Evolutionary conservation across 2,797 vertebrate genomes (phyloP).

Genomic region (Hapalemur alaotrensis): DNA sequence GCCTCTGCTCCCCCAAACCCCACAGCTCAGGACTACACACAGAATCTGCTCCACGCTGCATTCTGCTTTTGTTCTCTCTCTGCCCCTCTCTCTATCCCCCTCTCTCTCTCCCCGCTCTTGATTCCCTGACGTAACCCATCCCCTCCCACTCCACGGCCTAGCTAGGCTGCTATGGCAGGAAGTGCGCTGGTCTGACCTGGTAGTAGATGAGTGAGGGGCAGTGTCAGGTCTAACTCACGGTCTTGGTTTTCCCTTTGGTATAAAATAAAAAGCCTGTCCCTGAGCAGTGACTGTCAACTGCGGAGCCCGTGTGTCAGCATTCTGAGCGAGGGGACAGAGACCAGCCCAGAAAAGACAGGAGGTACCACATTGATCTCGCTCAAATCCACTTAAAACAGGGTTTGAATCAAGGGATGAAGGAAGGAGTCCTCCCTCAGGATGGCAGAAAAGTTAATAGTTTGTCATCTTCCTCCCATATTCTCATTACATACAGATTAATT

Average conservation of each 20-base stretch:
- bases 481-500: constrained; percentile 4
- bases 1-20: background rate
- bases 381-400: rapidly evolving
- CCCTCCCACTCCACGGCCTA: background rate
- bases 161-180: background rate
- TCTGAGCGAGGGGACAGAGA: background rate
- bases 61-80: background rate
- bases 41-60: rapidly evolving
- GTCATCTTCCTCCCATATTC: background rate
- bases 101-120: rapidly evolving
- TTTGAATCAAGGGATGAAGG: rapidly evolving
- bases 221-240: background rate
- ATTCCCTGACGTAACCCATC: background rate
- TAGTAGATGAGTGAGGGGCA: rapidly evolving
- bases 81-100: too few species aligned
- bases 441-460: background rate
- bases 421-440: background rate
- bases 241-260: background rate
- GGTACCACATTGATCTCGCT: rapidly evolving
- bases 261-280: too few species aligned
- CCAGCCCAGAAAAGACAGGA: too few species aligned
- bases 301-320: rapidly evolving
- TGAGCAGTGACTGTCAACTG: rapidly evolving
- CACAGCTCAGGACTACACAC: rapidly evolving
- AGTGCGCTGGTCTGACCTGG: rapidly evolving